phyloP scores from a whole-genome alignment of 2,888 invertebrate genomes.

The Tigriopus californicus region DNA sequence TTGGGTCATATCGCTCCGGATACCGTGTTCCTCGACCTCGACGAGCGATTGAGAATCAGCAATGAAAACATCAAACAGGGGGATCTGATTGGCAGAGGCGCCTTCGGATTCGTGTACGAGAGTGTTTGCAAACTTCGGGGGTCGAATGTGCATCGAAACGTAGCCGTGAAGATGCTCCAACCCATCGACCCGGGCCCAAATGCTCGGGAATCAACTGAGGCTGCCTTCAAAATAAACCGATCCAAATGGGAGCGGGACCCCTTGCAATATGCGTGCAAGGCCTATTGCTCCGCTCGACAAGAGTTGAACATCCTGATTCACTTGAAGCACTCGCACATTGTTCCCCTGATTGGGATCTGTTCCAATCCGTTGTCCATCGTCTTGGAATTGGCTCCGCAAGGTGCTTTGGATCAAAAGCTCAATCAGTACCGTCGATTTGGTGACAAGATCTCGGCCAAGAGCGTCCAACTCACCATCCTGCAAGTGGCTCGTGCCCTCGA shows the following conservation, averaged over 20 bases:
- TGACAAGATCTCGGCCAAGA: slow-evolving; percentile 54
- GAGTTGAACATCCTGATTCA: slow-evolving; percentile 71
- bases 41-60: slow-evolving; percentile 55
- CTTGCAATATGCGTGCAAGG: slow-evolving; percentile 74
- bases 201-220: slow-evolving; percentile 42
- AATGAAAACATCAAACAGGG: slow-evolving; percentile 56
- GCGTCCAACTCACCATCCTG: slow-evolving; percentile 61
- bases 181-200: slow-evolving; percentile 68
- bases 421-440: slow-evolving; percentile 70
- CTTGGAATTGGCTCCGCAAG: slow-evolving; percentile 74
- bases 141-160: slow-evolving; percentile 36
- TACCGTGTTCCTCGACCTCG: slow-evolving; percentile 74
- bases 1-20: slow-evolving; percentile 76
- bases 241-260: slow-evolving; percentile 90
- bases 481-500: slow-evolving; percentile 83
- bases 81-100: slow-evolving; percentile 65
- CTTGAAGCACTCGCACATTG: slow-evolving; percentile 74
- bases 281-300: slow-evolving; percentile 87
- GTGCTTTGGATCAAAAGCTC: slow-evolving; percentile 64
- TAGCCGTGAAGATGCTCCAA: slow-evolving; percentile 89
- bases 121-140: slow-evolving; percentile 39
- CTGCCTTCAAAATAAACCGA: slow-evolving; percentile 45
- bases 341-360: slow-evolving; percentile 75
- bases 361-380: slow-evolving; percentile 71
- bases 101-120: slow-evolving; percentile 89